Evolutionary conservation across 2,113 vertebrate genomes (phyloP).

Genomic region (Mohoua ochrocephala): DNA sequence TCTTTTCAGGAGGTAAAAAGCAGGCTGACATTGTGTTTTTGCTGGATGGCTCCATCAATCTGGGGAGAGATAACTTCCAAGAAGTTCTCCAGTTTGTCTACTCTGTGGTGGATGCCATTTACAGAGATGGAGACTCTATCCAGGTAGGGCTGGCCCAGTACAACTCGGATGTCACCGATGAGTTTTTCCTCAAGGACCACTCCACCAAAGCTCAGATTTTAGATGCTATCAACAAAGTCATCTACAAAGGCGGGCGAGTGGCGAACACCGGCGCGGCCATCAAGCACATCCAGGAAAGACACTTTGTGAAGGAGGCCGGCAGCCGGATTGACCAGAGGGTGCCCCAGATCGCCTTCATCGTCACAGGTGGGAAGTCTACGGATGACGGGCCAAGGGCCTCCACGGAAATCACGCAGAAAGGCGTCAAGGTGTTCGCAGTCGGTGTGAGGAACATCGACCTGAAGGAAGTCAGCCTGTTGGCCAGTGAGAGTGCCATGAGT

Average conservation of each 20-base stretch:
- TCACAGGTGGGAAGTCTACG: conserved; percentile 82
- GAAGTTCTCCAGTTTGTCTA: conserved; percentile 80
- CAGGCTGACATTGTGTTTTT: conserved; percentile 94
- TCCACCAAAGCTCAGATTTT: conserved; percentile 80
- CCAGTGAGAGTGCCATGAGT: conserved; percentile 77
- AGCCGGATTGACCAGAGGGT: conserved; percentile 84
- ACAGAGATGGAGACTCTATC: conserved; percentile 79
- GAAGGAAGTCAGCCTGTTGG: conserved; percentile 79
- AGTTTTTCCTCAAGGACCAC: conserved; percentile 86
- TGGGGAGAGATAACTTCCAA: conserved; percentile 81
- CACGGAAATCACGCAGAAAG: conserved; percentile 72
- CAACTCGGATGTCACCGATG: conserved; percentile 85
- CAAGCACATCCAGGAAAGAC: conserved; percentile 77
- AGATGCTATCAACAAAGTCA: conserved; percentile 72
- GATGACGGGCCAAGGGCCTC: conserved; percentile 83
- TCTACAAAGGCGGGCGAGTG: conserved; percentile 85
- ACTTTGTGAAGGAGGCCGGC: conserved; percentile 86
- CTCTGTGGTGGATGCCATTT: conserved; percentile 85
- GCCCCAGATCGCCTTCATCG: conserved; percentile 88
- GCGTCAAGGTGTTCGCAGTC: conserved; percentile 84
- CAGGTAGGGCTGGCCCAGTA: conserved; percentile 88
- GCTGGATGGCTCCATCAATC: conserved; percentile 92
- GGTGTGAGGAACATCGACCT: conserved; percentile 79
- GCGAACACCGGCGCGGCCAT: conserved; percentile 85
- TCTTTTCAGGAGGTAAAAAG: conserved; percentile 70